Conservation (phyloP, 1,140 invertebrate genomes). For the Danaus plexippus region DNA sequence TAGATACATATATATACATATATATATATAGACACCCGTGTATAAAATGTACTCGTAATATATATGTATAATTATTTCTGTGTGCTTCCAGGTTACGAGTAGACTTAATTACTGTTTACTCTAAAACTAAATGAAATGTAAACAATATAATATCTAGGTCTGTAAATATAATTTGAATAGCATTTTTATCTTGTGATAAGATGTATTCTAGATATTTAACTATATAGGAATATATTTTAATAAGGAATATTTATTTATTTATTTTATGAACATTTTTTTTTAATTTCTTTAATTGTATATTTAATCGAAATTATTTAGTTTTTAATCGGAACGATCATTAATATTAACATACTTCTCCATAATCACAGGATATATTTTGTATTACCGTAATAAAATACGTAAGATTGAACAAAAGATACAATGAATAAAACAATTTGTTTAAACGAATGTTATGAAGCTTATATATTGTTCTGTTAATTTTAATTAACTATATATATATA, state of each 20-base stretch:
- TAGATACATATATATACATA: neutral
- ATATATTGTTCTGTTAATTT: too few relatives aligned
- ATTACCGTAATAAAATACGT: too few relatives aligned
- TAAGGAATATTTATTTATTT: neutral
- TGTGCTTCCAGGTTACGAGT: slow-evolving; percentile 42
- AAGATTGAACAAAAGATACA: too few relatives aligned
- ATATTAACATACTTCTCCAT: too few relatives aligned
- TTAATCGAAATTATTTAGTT: too few relatives aligned
- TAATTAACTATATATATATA: too few relatives aligned
- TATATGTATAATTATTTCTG: slow-evolving; percentile 31
- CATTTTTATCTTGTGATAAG: slow-evolving; percentile 34
- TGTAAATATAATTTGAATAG: slow-evolving; percentile 38
- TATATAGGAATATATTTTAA: slow-evolving; percentile 8
- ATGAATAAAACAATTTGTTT: too few relatives aligned
- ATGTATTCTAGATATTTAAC: slow-evolving; percentile 9
- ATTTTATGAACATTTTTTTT: too few relatives aligned
- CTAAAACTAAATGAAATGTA: slow-evolving; percentile 12
- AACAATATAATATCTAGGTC: slow-evolving; percentile 12
- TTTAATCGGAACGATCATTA: too few relatives aligned
- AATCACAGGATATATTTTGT: too few relatives aligned
- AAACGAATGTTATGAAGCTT: too few relatives aligned
- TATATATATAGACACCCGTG: slow-evolving; percentile 2
- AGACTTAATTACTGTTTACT: slow-evolving; percentile 25
- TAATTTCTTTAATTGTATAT: too few relatives aligned
- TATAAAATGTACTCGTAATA: slow-evolving; percentile 11